These are phyloP conservation scores for Loripinus fragilis DNA, from an alignment of 2,888 invertebrate genomes.

Conservation along the genomic window DNA sequence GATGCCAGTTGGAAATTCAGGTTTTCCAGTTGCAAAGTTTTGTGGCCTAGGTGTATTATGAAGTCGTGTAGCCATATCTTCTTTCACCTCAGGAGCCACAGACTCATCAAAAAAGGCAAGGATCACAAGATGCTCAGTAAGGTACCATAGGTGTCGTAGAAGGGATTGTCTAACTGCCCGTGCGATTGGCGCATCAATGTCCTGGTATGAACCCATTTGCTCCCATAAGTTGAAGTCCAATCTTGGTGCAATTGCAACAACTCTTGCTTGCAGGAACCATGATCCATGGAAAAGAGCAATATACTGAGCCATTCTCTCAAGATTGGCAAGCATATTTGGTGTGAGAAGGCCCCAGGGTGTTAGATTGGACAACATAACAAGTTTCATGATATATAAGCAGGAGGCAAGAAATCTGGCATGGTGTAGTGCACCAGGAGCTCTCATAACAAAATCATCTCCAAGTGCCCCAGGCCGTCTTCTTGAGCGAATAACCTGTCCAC, in stretches of 20 bases:
- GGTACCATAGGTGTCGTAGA: too few relatives aligned
- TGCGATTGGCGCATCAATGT: background rate
- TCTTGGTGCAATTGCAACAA: background rate
- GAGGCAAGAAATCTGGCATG: too few relatives aligned
- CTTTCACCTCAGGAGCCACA: too few relatives aligned
- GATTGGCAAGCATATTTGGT: background rate
- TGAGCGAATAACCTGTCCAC: slow-evolving; percentile 10
- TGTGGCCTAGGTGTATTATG: background rate
- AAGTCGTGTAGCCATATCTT: background rate
- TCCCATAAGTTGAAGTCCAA: background rate
- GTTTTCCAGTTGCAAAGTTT: background rate
- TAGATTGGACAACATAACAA: too few relatives aligned
- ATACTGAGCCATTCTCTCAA: background rate
- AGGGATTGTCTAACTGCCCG: too few relatives aligned
- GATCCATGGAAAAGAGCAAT: background rate
- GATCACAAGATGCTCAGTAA: too few relatives aligned
- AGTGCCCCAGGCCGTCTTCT: slow-evolving; percentile 7
- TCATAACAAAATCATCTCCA: background rate
- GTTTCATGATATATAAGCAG: too few relatives aligned
- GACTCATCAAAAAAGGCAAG: too few relatives aligned
- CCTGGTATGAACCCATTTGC: background rate
- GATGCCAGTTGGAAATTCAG: too few relatives aligned
- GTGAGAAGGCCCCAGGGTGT: too few relatives aligned
- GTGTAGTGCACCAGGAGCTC: background rate
- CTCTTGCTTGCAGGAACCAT: background rate